These are phyloP conservation scores for Sceloporus tristichus DNA, from an alignment of 2,113 vertebrate species.

Conservation along the genomic window DNA sequence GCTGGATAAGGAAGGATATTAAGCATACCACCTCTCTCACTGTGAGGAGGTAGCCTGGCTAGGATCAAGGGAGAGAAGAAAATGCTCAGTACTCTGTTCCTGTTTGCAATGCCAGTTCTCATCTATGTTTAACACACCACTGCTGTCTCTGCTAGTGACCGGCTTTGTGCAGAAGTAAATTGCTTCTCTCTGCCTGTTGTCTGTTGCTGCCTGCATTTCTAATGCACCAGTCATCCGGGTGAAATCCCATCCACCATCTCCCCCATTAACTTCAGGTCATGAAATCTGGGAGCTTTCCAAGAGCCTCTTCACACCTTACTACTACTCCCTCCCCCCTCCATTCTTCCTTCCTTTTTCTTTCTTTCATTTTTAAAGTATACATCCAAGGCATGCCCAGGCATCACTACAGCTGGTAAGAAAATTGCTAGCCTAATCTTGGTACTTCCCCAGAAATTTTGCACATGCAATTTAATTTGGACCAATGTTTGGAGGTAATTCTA, in stretches of 20 bases:
- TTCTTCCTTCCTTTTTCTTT: too few species aligned
- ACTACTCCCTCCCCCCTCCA: too few species aligned
- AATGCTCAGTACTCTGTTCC: not conserved
- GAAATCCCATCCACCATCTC: not conserved
- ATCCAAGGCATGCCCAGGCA: not conserved
- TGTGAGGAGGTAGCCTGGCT: not conserved
- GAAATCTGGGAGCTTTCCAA: not conserved
- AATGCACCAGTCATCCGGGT: not conserved
- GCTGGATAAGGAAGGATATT: not conserved
- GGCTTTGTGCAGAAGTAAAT: conserved; percentile 4
- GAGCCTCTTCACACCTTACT: not conserved
- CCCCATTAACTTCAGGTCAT: not conserved
- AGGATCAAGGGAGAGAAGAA: not conserved
- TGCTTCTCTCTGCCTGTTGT: not conserved
- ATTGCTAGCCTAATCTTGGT: not conserved
- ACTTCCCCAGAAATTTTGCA: not conserved
- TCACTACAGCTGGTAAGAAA: too few species aligned
- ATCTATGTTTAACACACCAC: not conserved
- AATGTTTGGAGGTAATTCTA: not conserved
- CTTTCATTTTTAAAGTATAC: not conserved
- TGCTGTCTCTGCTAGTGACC: not conserved
- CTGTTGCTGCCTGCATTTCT: conserved; percentile 23
- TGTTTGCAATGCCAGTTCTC: conserved; percentile 21
- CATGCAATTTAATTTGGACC: not conserved
- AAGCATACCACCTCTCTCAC: not conserved